A percentile compares a stretch with the other conserved stretches of the same genome.
Evolutionary conservation across 2,797 vertebrate genomes (phyloP).

Genomic region (Acanthornis magna): DNA sequence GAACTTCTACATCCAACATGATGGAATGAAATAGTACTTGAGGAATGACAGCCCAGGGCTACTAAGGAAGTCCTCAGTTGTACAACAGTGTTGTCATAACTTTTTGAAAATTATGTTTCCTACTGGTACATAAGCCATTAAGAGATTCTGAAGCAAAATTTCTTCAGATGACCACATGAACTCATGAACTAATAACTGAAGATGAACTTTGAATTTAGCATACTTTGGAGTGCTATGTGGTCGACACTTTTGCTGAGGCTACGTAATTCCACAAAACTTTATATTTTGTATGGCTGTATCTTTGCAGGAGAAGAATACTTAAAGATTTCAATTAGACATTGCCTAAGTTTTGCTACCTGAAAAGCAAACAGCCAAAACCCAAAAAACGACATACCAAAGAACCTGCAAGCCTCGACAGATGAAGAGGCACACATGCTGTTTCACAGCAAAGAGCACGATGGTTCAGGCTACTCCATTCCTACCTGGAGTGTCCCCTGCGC

Average conservation of each 20-base stretch:
- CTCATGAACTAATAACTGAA: not conserved
- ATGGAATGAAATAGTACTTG: not conserved
- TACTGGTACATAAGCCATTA: not conserved
- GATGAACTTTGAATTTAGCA: not conserved
- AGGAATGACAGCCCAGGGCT: not conserved
- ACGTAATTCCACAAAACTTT: not conserved
- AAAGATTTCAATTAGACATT: not conserved
- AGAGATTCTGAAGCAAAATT: not conserved
- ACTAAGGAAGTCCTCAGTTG: not conserved
- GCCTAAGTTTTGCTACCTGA: not conserved
- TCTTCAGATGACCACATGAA: not conserved
- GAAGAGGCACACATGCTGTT: not conserved
- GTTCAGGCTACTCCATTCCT: not conserved
- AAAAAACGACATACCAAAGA: not conserved
- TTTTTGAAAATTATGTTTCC: not conserved
- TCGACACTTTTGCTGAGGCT: not conserved
- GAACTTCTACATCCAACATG: not conserved
- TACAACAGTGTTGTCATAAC: rapidly evolving
- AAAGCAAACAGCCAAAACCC: not conserved
- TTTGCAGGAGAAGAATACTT: not conserved
- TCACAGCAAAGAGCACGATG: not conserved
- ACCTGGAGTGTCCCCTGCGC: too few species aligned
- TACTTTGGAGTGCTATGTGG: not conserved
- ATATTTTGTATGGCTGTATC: not conserved
- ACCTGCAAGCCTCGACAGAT: rapidly evolving